Percentiles rank a stretch among this genome's conserved stretches.
Evolutionary conservation across 1,140 invertebrate species (phyloP).

Genomic region (Hyphantria cunea): DNA sequence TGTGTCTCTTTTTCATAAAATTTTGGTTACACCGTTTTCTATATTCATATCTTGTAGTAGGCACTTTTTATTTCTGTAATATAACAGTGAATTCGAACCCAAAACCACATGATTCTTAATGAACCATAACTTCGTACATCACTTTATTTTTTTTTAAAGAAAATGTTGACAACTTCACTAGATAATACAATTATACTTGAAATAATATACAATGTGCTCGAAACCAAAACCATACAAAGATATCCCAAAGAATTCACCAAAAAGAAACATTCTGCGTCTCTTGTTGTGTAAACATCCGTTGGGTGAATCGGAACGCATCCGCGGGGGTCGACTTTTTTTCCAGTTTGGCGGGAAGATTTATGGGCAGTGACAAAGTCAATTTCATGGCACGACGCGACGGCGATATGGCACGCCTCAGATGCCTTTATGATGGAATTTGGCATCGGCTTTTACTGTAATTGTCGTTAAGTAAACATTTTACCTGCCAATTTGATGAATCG

Average conservation of each 20-base stretch:
- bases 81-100: too few species aligned
- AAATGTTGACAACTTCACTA: constrained; percentile 46
- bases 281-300: constrained; percentile 73
- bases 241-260: constrained; percentile 40
- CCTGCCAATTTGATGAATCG: constrained; percentile 73
- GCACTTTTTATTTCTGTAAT: too few species aligned
- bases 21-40: too few species aligned
- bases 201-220: constrained; percentile 19
- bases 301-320: constrained; percentile 53
- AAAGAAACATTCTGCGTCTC: constrained; percentile 41
- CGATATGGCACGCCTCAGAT: constrained; percentile 52
- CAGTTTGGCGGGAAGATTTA: constrained; percentile 68
- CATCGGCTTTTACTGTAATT: constrained; percentile 74
- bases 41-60: too few species aligned
- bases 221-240: constrained; percentile 20
- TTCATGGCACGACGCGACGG: constrained; percentile 53
- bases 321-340: constrained; percentile 59
- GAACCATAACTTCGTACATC: too few species aligned
- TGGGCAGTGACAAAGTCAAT: constrained; percentile 77
- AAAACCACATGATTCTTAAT: too few species aligned
- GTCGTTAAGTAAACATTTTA: constrained; percentile 73
- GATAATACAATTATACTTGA: constrained; percentile 30
- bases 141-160: too few species aligned
- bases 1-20: too few species aligned
- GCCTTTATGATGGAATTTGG: constrained; percentile 68